phyloP scores from a whole-genome alignment of 2,113 vertebrate genomes.

The Dipodomys ordii region DNA sequence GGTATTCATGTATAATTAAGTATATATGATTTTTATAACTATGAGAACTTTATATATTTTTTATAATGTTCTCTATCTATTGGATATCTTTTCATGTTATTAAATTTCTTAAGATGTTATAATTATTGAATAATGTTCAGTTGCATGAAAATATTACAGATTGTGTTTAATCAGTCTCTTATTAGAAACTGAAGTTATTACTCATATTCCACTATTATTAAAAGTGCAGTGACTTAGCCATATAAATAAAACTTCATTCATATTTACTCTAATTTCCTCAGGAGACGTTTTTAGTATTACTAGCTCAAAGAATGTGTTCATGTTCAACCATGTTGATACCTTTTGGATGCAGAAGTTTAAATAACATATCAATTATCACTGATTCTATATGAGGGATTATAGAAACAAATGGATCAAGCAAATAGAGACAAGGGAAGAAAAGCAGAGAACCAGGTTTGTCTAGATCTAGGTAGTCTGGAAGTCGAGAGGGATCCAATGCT shows the following conservation, averaged over 20 bases:
- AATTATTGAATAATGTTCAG: neutral
- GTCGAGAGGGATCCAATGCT: neutral
- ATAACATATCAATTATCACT: neutral
- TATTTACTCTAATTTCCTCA: constrained; percentile 39
- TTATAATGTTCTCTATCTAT: constrained; percentile 17
- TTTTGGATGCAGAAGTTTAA: constrained; percentile 22
- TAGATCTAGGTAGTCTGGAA: neutral
- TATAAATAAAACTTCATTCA: constrained; percentile 34
- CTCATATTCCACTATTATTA: constrained; percentile 34
- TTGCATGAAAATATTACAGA: constrained; percentile 33
- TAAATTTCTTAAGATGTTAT: constrained; percentile 1
- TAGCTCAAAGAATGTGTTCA: neutral
- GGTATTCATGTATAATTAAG: neutral
- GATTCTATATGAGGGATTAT: neutral
- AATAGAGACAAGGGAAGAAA: too few species aligned
- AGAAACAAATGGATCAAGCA: neutral
- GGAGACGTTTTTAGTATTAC: constrained; percentile 27
- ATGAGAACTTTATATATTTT: neutral
- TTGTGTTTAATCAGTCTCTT: neutral
- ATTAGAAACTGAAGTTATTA: constrained; percentile 15
- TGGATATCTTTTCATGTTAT: neutral
- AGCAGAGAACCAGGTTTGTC: too few species aligned
- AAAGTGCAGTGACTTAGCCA: neutral
- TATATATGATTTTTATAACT: neutral
- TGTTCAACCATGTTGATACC: neutral